Evolutionary conservation across 2,888 invertebrate genomes (phyloP).

Genomic region (Tetragnatha montana): DNA sequence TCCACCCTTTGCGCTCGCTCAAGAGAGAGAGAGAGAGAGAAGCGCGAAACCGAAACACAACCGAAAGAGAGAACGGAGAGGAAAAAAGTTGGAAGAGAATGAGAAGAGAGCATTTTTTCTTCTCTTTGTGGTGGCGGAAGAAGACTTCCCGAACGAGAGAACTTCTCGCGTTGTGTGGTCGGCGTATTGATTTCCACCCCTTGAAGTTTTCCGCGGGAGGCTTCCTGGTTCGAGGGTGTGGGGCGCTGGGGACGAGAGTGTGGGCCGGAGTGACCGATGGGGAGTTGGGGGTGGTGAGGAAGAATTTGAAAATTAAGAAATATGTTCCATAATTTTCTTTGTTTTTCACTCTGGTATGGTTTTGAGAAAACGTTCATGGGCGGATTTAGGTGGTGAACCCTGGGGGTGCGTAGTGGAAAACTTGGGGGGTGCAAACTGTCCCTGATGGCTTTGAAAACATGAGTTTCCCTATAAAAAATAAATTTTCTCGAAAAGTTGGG

Average conservation of each 20-base stretch:
- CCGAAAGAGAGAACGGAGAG: neutral
- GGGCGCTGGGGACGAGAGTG: neutral
- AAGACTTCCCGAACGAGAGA: neutral
- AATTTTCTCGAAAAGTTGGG: too few relatives aligned
- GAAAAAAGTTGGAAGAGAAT: constrained; percentile 7
- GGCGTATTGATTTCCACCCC: neutral
- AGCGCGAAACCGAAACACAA: neutral
- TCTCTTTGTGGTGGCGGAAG: neutral
- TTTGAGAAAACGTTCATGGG: too few relatives aligned
- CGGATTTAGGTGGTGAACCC: too few relatives aligned
- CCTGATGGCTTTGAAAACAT: too few relatives aligned
- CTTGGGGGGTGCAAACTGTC: too few relatives aligned
- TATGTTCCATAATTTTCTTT: too few relatives aligned
- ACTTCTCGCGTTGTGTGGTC: neutral
- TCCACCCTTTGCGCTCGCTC: constrained; percentile 32
- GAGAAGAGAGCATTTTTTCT: constrained; percentile 28
- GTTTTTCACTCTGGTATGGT: too few relatives aligned
- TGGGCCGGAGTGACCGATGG: neutral
- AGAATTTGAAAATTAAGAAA: too few relatives aligned
- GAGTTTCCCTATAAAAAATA: too few relatives aligned
- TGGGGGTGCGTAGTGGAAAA: too few relatives aligned
- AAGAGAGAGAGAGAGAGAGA: constrained; percentile 13
- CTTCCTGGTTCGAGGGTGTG: neutral
- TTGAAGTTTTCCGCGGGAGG: neutral
- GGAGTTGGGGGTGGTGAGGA: too few relatives aligned